Evolutionary conservation across 2,113 vertebrate species (phyloP), one percentile per base, ranked within the genome.

Genomic region (Neopipo cinnamomea): DNA sequence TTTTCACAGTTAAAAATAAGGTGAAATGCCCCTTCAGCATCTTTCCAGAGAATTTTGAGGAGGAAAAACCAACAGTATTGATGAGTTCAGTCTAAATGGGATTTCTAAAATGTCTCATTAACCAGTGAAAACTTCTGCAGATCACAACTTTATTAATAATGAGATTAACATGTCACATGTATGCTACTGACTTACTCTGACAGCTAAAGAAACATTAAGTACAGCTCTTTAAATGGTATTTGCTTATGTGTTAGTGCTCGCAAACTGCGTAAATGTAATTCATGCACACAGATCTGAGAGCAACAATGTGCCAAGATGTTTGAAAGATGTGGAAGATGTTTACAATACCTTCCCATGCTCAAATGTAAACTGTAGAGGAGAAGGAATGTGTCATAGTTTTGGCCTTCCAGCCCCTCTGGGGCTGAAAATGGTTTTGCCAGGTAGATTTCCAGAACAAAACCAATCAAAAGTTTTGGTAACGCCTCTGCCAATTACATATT

Each of bases 201-300:
- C 23, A 79, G 52, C 50, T 21, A 79, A 77, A 81, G 31, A 77
- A 76, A 55, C 42, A 53, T 15, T 53, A 62, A 82, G 11, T 17
- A 71, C 20, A 88, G 93, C 82, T 78, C 82, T 95, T 93, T 76
- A 91, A 96, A 76, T 76, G 53, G 33, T 89, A 91, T 86, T 87
- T 93, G 44, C 53, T 73, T 46, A 11, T 49, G 31, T 73, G n/a
- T 62, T 87, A 58, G 7, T n/a, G n/a, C n/a, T n/a, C n/a, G n/a
- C n/a, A n/a, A n/a, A n/a, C n/a, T n/a, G n/a, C n/a, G n/a, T n/a
- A n/a, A n/a, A n/a, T n/a, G n/a, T n/a, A n/a, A n/a, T n/a, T n/a
- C n/a, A n/a, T n/a, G n/a, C n/a, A n/a, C n/a, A n/a, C n/a, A n/a
- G n/a, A n/a, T n/a, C n/a, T n/a, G n/a, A n/a, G n/a, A n/a, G n/a